These are phyloP conservation scores for Perithous albicinctus DNA, from an alignment of 2,888 invertebrate species.

Conservation along the genomic window DNA sequence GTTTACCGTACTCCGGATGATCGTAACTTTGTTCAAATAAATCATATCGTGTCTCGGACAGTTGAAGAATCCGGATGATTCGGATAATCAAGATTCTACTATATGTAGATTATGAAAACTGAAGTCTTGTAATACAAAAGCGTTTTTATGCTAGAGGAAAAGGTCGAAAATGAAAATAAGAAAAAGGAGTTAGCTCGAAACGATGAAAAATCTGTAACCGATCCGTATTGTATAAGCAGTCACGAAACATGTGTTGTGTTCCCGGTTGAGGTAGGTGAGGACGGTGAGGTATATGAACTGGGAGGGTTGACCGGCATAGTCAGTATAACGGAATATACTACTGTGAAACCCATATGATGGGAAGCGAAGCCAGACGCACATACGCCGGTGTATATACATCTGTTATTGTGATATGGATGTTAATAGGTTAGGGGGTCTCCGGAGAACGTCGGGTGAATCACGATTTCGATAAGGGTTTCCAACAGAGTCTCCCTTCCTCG, in stretches of 20 bases:
- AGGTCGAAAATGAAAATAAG: not conserved
- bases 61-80: too few relatives aligned
- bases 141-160: too few relatives aligned
- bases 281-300: too few relatives aligned
- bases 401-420: conserved; percentile 83
- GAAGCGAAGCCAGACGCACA: conserved; percentile 37
- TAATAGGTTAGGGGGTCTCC: conserved; percentile 83
- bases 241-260: conserved; percentile 25
- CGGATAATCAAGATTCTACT: too few relatives aligned
- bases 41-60: too few relatives aligned
- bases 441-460: conserved; percentile 81
- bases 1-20: too few relatives aligned
- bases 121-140: too few relatives aligned
- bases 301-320: conserved; percentile 34
- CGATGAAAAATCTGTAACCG: not conserved
- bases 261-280: conserved; percentile 51
- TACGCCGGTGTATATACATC: conserved; percentile 74
- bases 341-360: conserved; percentile 41
- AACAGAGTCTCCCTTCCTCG: conserved; percentile 65
- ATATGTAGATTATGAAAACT: too few relatives aligned
- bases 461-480: conserved; percentile 82
- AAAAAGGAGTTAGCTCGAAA: not conserved
- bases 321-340: conserved; percentile 50
- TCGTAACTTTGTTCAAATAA: too few relatives aligned
- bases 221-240: not conserved